Evolutionary conservation across 2,113 vertebrate genomes (phyloP).

Genomic region (Neolamprologus longior): DNA sequence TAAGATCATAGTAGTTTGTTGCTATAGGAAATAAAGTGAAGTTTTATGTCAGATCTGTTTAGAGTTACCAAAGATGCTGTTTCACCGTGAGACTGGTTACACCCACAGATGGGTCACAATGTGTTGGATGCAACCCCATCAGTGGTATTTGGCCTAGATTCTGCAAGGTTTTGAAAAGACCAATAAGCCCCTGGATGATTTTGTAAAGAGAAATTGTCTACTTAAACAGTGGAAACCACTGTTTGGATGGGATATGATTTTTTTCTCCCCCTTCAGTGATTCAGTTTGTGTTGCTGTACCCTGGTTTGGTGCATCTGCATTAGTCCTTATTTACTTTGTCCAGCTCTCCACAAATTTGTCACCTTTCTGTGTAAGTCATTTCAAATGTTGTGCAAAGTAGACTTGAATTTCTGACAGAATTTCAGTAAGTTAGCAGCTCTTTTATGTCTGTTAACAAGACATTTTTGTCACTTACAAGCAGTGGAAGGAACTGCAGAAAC

Average conservation of each 20-base stretch:
- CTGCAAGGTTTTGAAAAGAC: background rate
- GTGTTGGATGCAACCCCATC: background rate
- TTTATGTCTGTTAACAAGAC: background rate
- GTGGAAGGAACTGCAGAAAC: accelerated
- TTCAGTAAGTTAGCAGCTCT: background rate
- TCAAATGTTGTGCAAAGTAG: background rate
- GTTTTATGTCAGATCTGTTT: background rate
- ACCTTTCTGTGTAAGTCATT: background rate
- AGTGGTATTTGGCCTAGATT: background rate
- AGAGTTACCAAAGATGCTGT: background rate
- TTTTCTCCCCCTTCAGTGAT: background rate
- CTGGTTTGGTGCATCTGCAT: background rate
- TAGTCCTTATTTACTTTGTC: background rate
- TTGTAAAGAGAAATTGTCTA: background rate
- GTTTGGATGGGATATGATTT: background rate
- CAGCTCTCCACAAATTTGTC: background rate
- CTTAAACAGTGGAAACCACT: background rate
- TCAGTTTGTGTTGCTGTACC: background rate
- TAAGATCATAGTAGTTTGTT: background rate
- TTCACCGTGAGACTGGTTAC: background rate
- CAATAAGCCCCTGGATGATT: background rate
- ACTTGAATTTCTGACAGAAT: background rate
- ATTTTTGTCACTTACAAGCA: background rate
- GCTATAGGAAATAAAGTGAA: background rate
- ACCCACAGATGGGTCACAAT: background rate